Evolutionary conservation across 2,888 invertebrate genomes (phyloP).

Genomic region (Neocrepidodera transversa): DNA sequence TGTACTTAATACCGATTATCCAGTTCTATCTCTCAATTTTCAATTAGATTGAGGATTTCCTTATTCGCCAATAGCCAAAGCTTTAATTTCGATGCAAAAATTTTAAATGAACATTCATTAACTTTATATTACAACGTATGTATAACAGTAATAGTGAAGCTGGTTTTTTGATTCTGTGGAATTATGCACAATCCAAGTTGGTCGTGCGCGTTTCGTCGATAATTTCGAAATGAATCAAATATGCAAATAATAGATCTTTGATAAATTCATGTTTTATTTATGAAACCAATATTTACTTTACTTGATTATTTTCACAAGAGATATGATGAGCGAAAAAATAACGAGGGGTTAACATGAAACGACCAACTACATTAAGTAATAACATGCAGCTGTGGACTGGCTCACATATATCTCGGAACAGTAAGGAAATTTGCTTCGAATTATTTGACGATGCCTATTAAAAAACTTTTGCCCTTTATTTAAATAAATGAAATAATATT

Average conservation of each 20-base stretch:
- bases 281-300: slow-evolving; percentile 61
- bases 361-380: slow-evolving; percentile 49
- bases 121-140: slow-evolving; percentile 39
- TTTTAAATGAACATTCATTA: slow-evolving; percentile 39
- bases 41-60: slow-evolving; percentile 34
- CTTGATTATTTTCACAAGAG: slow-evolving; percentile 57
- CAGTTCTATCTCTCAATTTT: slow-evolving; percentile 28
- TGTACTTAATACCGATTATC: slow-evolving; percentile 28
- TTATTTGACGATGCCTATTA: too few species aligned
- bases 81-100: slow-evolving; percentile 35
- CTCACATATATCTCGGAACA: too few species aligned
- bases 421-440: too few species aligned
- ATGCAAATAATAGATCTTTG: slow-evolving; percentile 61
- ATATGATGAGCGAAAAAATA: slow-evolving; percentile 50
- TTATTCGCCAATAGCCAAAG: slow-evolving; percentile 30
- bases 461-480: too few species aligned
- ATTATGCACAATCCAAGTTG: slow-evolving; percentile 36
- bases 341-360: slow-evolving; percentile 55
- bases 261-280: slow-evolving; percentile 60
- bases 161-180: slow-evolving; percentile 32
- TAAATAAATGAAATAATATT: too few species aligned
- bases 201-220: slow-evolving; percentile 46
- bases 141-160: slow-evolving; percentile 36
- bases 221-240: slow-evolving; percentile 58
- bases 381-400: slow-evolving; percentile 31